Conservation (phyloP, 2,797 vertebrate genomes). For the Poecilia velifera region DNA sequence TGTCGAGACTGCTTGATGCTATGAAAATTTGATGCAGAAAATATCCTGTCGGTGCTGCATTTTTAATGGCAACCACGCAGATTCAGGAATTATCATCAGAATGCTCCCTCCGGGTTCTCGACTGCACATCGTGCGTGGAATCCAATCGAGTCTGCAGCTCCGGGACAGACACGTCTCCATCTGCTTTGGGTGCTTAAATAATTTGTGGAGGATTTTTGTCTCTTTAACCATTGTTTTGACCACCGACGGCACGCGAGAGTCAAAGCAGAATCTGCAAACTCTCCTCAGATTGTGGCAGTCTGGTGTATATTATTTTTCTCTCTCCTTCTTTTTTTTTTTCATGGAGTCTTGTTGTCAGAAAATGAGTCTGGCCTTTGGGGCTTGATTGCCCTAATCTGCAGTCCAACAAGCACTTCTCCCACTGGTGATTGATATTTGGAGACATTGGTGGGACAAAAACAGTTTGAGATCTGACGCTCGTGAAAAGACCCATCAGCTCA, state of each 20-base stretch:
- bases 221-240: conserved; percentile 23
- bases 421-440: conserved; percentile 81
- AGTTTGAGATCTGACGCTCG: conserved; percentile 78
- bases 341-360: conserved; percentile 28
- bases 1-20: conserved; percentile 66
- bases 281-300: conserved; percentile 38
- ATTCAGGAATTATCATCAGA: conserved; percentile 61
- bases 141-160: conserved; percentile 32
- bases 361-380: conserved; percentile 63
- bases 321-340: conserved; percentile 22
- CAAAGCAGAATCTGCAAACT: conserved; percentile 36
- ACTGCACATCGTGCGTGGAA: conserved; percentile 9
- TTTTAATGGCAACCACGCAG: conserved; percentile 71
- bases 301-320: conserved; percentile 27
- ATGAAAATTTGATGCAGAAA: conserved; percentile 79
- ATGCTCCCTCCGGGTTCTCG: conserved; percentile 27
- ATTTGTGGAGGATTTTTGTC: conserved; percentile 30
- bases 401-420: conserved; percentile 43
- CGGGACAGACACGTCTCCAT: conserved; percentile 29
- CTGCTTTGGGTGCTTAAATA: conserved; percentile 45
- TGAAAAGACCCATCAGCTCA: conserved; percentile 82
- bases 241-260: conserved; percentile 10
- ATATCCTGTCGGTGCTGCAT: conserved; percentile 77
- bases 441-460: conserved; percentile 78
- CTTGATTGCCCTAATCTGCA: conserved; percentile 67